Evolutionary conservation across 1,140 invertebrate species (phyloP), one percentile per base, ranked within the genome.

Genomic region (Drosophila ambigua): DNA sequence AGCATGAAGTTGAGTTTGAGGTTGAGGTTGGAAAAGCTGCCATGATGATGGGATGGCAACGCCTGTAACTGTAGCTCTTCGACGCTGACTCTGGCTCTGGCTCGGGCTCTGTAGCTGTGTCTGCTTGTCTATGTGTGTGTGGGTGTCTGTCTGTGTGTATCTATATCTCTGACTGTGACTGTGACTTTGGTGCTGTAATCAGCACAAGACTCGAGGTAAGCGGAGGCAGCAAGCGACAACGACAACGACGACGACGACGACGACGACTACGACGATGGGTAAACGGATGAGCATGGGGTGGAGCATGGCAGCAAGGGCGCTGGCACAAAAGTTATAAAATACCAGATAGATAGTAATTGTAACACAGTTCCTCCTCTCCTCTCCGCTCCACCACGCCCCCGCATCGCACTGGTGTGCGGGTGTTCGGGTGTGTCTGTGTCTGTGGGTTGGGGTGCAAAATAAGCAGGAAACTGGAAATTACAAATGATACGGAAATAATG

Each of bases 401-500:
- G 61, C n/a, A n/a, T n/a, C n/a, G n/a, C n/a, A n/a, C n/a, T n/a
- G n/a, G n/a, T n/a, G 44, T 67, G 43, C 45, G 15, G 60, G 65
- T 41, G 48, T 52, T n/a, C n/a, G 55, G 57, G 63, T 41, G 58
- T 53, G 35, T 55, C 49, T 66, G 80, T 24, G 7, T 55, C 15
- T 57, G 3, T 60, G 4, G 57, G 24, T 76, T 48, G 41, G 31
- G 73, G 73, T 78, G 64, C 81, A 85, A 87, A 85, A 87, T 88
- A 87, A 87, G 82, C 83, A 87, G 82, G 83, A 88, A 88, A 88
- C 82, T 87, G 82, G 79, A 87, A 87, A 87, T 87, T 87, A 88
- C 82, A 87, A 87, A 87, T 87, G 82, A 87, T 87, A 87, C 82
- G 82, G 82, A 87, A 87, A 87, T 87, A 87, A 87, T 87, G 82